phyloP scores from a whole-genome alignment of 2,113 vertebrate species.

The Ammodramus savannarum region DNA sequence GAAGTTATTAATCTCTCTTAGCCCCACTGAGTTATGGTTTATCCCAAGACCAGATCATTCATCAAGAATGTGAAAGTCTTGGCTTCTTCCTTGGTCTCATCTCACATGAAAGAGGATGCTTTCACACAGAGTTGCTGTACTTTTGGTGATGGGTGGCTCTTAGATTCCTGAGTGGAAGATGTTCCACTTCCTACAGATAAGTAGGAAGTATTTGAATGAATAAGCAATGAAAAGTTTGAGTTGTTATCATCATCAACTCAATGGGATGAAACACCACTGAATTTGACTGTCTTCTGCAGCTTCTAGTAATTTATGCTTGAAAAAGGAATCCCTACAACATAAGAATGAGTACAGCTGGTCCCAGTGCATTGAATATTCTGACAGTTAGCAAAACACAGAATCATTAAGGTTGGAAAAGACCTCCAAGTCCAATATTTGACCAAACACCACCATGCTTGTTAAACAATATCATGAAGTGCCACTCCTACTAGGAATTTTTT shows the following conservation, averaged over 20 bases:
- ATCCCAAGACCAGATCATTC: neutral
- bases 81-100: neutral
- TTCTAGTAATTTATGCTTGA: neutral
- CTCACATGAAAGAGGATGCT: neutral
- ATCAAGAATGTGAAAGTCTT: neutral
- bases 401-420: rapidly evolving
- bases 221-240: neutral
- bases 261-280: neutral
- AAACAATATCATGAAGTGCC: neutral
- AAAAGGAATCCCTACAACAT: neutral
- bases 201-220: neutral
- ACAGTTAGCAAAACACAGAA: neutral
- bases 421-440: neutral
- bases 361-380: neutral
- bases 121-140: neutral
- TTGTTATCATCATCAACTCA: neutral
- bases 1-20: neutral
- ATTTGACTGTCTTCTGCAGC: neutral
- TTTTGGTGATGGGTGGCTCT: neutral
- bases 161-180: neutral
- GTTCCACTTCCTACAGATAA: neutral
- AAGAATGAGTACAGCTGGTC: neutral
- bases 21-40: neutral
- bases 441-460: neutral
- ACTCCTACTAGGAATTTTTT: neutral